Evolutionary conservation across 2,797 vertebrate genomes (phyloP), one percentile per base, ranked within the genome.

Genomic region (Tenualosa thibaudeaui): DNA sequence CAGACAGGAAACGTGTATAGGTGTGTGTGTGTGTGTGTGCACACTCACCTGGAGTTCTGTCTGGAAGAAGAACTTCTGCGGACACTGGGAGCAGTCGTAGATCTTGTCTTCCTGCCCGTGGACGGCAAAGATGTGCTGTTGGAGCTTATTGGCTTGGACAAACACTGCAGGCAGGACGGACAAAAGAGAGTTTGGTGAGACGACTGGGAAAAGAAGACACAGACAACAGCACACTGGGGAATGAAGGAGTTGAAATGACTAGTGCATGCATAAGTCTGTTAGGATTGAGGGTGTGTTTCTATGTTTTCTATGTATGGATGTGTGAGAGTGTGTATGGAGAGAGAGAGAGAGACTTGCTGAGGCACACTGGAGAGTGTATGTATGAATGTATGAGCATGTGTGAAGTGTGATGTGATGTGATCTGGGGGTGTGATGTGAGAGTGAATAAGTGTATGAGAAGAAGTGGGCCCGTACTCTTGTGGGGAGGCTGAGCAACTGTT

Each of bases 41-140:
- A 87, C 86, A 90, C 93, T 84, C 94, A 98, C 97, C 97, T 98
- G 97, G 94, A 98, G 96, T 92, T 98, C 97, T 53, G 97, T 98
- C 95, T 98, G 97, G 91, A 98, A 98, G 94, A 98, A 98, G 95
- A 98, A 98, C 96, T 98, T 98, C 95, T 98, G 97, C 0, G 97
- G 97, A 92, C 97, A 98, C 94, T 98, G 97, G 12, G 97, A 97
- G 89, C 97, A 98, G 95, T 98, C 97, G 15, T 98, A 98, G 94
- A 98, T 98, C 93, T 98, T 98, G 92, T 98, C 97, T 88, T 98
- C 97, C 90, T 98, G 97, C 85, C 97, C 97, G 0, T 98, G 97
- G 84, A 97, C 97, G 8, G 97, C 97, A 81, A 98, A 98, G 93
- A 98, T 98, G 92, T 98, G 97, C 92, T 98, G 97, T 93, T 98